Evolutionary conservation across 1,140 invertebrate genomes (phyloP), one percentile per base, ranked within the genome.

Genomic region (Lineus longissimus): DNA sequence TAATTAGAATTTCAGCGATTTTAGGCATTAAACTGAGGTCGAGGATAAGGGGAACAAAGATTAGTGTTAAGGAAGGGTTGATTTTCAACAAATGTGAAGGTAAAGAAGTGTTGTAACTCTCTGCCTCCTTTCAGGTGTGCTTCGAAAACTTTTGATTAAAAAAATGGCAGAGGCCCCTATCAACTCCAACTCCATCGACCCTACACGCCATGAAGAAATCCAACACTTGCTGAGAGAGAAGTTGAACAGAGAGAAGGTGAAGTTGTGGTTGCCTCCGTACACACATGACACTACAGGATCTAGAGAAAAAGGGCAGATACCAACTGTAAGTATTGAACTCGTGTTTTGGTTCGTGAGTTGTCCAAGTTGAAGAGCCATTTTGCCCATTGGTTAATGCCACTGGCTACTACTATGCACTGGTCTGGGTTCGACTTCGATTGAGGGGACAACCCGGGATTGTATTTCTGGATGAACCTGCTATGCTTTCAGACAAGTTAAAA

Each of bases 181-280:
- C 11, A 19, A 43, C 19, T 43, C 19, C 40, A 43, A 11, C 40
- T 13, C 40, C 11, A 43, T 43, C 11, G 11, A 43, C 11, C 40
- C 11, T 43, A 43, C 40, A 43, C 19, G 11, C 11, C 11, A 43
- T 43, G 47, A 51, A 51, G 25, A 51, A n/a, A 51, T 51, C 25
- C 19, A 19, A 9, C 47, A 51, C n/a, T n/a, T 51, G 47, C 13
- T 76, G 6, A 61, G 88, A 27, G 84, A 85, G 11, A 87, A 86
- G 71, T 78, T 91, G 15, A 88, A 89, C 63, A 74, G 81, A 41
- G 85, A 90, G 31, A 83, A 84, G 67, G 80, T 90, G 0, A 90
- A 90, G 73, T 75, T 91, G 51, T 91, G 90, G 90, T 80, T 87
- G 57, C 76, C 85, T 33, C 90, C 90, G 0, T 91, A 88, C 74